A percentile compares a stretch with the other conserved stretches of the same genome.
These are phyloP conservation scores for Diarsia dahlii DNA, from an alignment of 2,888 invertebrate genomes.

Conservation along the genomic window DNA sequence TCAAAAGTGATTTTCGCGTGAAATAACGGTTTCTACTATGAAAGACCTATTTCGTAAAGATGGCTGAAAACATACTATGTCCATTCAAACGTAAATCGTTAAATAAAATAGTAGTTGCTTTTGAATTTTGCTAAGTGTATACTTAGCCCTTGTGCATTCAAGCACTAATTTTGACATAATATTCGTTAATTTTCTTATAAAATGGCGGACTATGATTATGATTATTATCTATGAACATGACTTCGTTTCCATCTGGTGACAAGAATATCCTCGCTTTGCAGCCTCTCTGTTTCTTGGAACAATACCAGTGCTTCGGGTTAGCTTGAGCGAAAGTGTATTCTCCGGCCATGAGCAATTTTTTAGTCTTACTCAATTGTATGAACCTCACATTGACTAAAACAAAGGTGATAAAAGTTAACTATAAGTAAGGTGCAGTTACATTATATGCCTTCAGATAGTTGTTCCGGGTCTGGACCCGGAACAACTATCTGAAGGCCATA, in stretches of 20 bases:
- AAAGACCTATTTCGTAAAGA: not conserved
- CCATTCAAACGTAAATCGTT: not conserved
- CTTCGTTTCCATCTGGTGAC: constrained; percentile 51
- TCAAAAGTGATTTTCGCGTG: not conserved
- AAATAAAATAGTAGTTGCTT: not conserved
- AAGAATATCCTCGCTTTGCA: constrained; percentile 73
- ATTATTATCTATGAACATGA: constrained; percentile 51
- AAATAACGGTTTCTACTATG: not conserved
- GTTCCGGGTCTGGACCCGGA: no score
- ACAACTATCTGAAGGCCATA: no score
- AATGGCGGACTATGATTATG: constrained; percentile 64
- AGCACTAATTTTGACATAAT: constrained; percentile 43
- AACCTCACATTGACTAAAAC: constrained; percentile 66
- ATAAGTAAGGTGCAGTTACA: no score
- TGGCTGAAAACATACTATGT: not conserved
- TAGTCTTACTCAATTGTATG: constrained; percentile 65
- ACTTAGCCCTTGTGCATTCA: constrained; percentile 13
- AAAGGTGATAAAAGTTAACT: not conserved
- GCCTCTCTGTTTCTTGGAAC: constrained; percentile 71
- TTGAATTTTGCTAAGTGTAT: not conserved
- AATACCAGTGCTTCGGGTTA: constrained; percentile 73
- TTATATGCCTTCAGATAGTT: no score
- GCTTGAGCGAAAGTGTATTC: constrained; percentile 73
- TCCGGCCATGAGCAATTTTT: constrained; percentile 71
- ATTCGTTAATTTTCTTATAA: constrained; percentile 35